phyloP scores from a whole-genome alignment of 2,797 vertebrate species.

The Ptychadena robeensis region DNA sequence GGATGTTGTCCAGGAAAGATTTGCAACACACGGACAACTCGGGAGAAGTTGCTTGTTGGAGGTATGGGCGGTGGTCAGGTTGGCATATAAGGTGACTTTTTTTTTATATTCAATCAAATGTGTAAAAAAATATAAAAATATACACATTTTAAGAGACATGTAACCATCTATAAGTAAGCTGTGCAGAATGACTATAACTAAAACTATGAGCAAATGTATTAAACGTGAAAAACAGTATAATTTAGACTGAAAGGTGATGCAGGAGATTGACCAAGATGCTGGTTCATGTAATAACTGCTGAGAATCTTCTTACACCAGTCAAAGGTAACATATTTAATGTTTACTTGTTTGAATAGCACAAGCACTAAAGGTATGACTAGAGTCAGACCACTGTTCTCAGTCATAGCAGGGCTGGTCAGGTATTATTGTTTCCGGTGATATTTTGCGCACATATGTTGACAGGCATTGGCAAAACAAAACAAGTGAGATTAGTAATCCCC shows the following conservation, averaged over 20 bases:
- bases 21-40: not conserved
- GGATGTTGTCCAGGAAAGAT: not conserved
- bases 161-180: slow-evolving; percentile 50
- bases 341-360: not conserved
- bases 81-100: slow-evolving; percentile 21
- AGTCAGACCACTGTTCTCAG: too few species aligned
- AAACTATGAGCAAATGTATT: slow-evolving; percentile 37
- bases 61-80: not conserved
- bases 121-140: slow-evolving; percentile 73
- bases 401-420: too few species aligned
- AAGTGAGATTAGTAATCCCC: not conserved
- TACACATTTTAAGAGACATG: slow-evolving; percentile 71
- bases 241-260: not conserved
- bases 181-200: slow-evolving; percentile 26
- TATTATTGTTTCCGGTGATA: too few species aligned
- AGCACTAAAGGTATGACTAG: not conserved
- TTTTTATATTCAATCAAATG: slow-evolving; percentile 58
- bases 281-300: not conserved
- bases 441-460: not conserved
- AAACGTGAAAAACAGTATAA: slow-evolving; percentile 1
- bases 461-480: not conserved
- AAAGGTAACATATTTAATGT: not conserved
- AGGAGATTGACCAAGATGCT: not conserved
- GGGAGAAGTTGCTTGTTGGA: not conserved
- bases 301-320: too few species aligned